Evolutionary conservation across 2,888 invertebrate genomes (phyloP).

Genomic region (Tupiocoris notatus): DNA sequence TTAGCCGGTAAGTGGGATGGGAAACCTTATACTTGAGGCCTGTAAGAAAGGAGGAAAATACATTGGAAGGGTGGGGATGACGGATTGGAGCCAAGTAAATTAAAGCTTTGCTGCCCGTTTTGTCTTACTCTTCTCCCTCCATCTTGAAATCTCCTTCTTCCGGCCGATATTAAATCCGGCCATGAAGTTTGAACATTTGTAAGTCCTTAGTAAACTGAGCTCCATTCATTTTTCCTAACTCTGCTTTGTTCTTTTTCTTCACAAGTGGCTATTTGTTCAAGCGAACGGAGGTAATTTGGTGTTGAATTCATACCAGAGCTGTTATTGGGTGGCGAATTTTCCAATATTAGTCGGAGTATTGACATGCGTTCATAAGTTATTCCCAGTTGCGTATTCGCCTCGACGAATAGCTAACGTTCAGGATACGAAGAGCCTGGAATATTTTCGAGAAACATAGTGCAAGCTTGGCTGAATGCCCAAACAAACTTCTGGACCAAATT

Average conservation of each 20-base stretch:
- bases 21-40: neutral
- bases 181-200: neutral
- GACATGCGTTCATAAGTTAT: too few relatives aligned
- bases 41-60: too few relatives aligned
- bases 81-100: neutral
- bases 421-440: too few relatives aligned
- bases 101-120: neutral
- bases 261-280: neutral
- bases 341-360: too few relatives aligned
- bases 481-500: too few relatives aligned
- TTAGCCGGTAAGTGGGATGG: neutral
- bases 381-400: too few relatives aligned
- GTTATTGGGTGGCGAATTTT: too few relatives aligned
- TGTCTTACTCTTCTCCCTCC: neutral
- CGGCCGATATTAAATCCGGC: neutral
- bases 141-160: neutral
- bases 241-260: neutral
- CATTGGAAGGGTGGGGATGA: neutral
- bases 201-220: neutral
- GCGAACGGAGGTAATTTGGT: neutral
- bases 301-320: too few relatives aligned
- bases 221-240: neutral
- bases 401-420: too few relatives aligned
- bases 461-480: too few relatives aligned
- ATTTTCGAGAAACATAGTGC: too few relatives aligned